phyloP scores from a whole-genome alignment of 1,140 invertebrate species.

The Yoshiicerus persimilis region DNA sequence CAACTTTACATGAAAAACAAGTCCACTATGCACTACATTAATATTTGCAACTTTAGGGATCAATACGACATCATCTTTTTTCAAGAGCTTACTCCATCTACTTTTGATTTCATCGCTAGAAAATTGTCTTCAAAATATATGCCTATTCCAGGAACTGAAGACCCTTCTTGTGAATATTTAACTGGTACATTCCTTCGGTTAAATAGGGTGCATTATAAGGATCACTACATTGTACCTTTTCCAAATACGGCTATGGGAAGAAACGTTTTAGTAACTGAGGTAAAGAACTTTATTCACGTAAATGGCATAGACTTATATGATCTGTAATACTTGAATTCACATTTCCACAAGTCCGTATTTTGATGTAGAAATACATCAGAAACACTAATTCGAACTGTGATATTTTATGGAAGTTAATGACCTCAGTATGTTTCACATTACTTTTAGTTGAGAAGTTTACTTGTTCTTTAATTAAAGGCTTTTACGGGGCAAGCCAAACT shows the following conservation, averaged over 20 bases:
- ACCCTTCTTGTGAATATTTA: slow-evolving; percentile 56
- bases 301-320: too few species aligned
- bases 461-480: slow-evolving; percentile 52
- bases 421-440: too few species aligned
- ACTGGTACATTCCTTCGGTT: slow-evolving; percentile 58
- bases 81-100: slow-evolving; percentile 63
- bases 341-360: too few species aligned
- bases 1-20: neutral
- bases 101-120: slow-evolving; percentile 54
- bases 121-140: slow-evolving; percentile 54
- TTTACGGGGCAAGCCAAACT: slow-evolving; percentile 57
- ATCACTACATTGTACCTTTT: slow-evolving; percentile 56
- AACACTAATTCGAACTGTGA: too few species aligned
- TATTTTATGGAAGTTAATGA: too few species aligned
- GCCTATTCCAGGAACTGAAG: slow-evolving; percentile 52
- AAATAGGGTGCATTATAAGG: slow-evolving; percentile 55
- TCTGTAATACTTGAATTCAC: too few species aligned
- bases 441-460: neutral
- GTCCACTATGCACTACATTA: too few species aligned
- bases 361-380: too few species aligned
- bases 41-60: slow-evolving; percentile 55
- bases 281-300: too few species aligned
- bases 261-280: slow-evolving; percentile 55
- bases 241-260: slow-evolving; percentile 57
- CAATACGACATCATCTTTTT: slow-evolving; percentile 64